Evolutionary conservation across 37 sponge, comb jelly and placozoan genomes (phyloP), one percentile per base, ranked within the genome.

Genomic region (Bolinopsis microptera): DNA sequence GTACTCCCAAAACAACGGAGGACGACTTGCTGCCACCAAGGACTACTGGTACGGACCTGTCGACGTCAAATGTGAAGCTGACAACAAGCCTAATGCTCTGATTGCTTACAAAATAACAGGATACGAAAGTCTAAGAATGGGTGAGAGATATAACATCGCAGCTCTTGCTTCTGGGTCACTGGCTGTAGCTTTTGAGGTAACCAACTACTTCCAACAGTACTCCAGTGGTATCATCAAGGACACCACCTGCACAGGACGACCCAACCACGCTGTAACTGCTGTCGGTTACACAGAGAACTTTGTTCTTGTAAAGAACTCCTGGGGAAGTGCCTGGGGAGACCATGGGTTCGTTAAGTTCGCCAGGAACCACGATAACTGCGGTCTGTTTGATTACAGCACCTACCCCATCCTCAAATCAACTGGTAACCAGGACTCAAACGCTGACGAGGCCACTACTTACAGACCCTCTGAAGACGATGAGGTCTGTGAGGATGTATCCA

Each of bases 221-320:
- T 21, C 34, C 13, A 33, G 18, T 25, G 90, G 90, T 2, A 86
- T 86, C 41, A 39, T 86, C 61, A 86, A 38, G 61, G 90, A 86
- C 61, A 86, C 40, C 16, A 86, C 90, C n/a, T 86, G 90, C 90
- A 23, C 25, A 8, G 32, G 36, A n/a, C 36, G 24, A 26, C 48
- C 90, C 48, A 86, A 86, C 35, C 90, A 86, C 28, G 90, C 90
- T 16, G 35, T 86, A 22, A 34, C 90, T 3, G 32, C 35, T 3
- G 90, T 86, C 48, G 90, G 90, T 18, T 86, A 86, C 90, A 86
- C 90, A 0, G 41, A 39, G 30, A 21, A 33, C 0, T 86, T 33
- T 30, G 90, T 86, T 28, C 36, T 86, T 23, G 90, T 28, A 3
- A 86, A 86, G 90, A 86, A 86, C 90, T 38, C 90, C 26, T 86